Percentiles rank a stretch among this genome's conserved stretches.
phyloP scores from a whole-genome alignment of 1,140 invertebrate genomes.

The Drosophila pandora region DNA sequence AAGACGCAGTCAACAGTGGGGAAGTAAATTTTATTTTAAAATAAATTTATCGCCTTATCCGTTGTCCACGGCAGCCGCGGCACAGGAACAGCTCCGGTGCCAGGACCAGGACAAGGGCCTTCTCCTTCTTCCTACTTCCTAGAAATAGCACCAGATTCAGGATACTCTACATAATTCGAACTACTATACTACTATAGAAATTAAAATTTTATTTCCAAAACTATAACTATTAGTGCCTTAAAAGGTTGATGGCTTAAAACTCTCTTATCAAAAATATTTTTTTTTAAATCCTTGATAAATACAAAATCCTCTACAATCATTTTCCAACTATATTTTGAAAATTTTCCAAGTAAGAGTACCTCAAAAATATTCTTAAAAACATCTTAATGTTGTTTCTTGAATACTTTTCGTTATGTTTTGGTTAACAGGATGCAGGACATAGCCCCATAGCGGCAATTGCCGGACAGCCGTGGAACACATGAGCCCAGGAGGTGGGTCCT shows the following conservation, averaged over 20 bases:
- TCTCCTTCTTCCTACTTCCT: constrained; percentile 12
- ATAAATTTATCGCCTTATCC: constrained; percentile 83
- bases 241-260: no score
- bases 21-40: constrained; percentile 83
- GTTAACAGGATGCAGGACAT: constrained; percentile 18
- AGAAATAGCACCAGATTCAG: neutral
- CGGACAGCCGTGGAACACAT: constrained; percentile 69
- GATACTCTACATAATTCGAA: no score
- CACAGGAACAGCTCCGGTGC: constrained; percentile 14
- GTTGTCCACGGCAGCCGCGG: constrained; percentile 74
- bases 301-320: no score
- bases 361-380: no score
- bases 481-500: constrained; percentile 32
- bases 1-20: constrained; percentile 52
- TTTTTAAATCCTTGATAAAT: no score
- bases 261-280: no score
- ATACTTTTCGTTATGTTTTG: constrained; percentile 12
- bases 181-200: no score
- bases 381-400: neutral
- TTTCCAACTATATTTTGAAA: no score
- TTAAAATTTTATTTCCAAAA: no score
- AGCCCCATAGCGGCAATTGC: constrained; percentile 66
- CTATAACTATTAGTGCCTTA: no score
- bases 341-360: constrained; percentile 7
- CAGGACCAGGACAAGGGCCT: constrained; percentile 19